Base-by-base conservation (phyloP, 2,888 invertebrate species). In the Leptopilina drosophilae region DNA sequence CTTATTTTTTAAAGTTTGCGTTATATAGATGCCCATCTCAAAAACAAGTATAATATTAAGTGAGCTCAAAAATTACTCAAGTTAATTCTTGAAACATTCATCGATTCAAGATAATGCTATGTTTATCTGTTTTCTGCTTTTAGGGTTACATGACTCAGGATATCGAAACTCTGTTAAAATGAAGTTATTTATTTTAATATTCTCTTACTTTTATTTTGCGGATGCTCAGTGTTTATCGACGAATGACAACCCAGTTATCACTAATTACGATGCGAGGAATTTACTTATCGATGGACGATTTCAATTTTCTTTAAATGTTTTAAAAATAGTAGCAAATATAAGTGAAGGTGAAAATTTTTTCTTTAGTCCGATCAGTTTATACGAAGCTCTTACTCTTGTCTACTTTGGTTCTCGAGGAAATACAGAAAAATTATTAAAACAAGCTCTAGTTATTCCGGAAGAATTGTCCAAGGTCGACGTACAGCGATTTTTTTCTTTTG, bases 281-380 rank as follows among this genome's bases (percentile, higher is more conserved):
- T 91, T 93, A 9, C 88, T 97, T 40, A 94, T 93, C 83, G 92
- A 92, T 0, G 95, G 95, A 0, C 93, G 95, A 86, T 94, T 94
- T 86, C 94, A 93, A 78, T 97, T 97, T 88, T 95, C 96, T 0
- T 91, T 97, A 77, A 94, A 94, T 73, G 93, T 96, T 77, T 93
- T 97, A 86, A 94, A 94, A 83, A 93, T 94, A 20, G 94, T 95
- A 83, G 95, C 95, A 84, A 92, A 93, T 78, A 94, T 94, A 20
- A 94, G 94, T 83, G 94, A 95, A 0, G 93, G 94, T 64, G 95
- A 95, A 84, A 97, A 97, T 90, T 92, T 97, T 64, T 97, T 98
- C 93, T 97, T 97, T 91, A 97, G 97, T 7, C 97, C 97, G 0
- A 96, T 96, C 92, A 97, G 97, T 84, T 95, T 97, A 14, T 96